Evolutionary conservation across 2,888 invertebrate species (phyloP).

Genomic region (Eugnorisma glareosa): DNA sequence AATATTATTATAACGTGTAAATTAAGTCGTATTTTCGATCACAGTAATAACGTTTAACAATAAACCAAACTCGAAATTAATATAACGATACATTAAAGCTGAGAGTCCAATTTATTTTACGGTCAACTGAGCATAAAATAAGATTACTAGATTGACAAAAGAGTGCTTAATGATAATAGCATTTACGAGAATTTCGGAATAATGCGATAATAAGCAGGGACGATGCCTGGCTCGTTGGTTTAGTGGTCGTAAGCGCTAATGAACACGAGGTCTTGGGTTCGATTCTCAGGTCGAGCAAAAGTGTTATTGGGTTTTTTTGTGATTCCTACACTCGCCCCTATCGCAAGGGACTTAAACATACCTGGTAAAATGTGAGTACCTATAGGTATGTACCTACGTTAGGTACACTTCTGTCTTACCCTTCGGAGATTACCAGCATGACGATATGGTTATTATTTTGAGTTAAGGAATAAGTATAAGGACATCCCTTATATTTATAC

Average conservation of each 20-base stretch:
- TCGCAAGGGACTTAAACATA: neutral
- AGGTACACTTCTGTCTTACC: neutral
- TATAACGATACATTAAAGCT: neutral
- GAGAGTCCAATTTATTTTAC: constrained; percentile 12
- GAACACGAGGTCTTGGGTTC: neutral
- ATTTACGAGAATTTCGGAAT: neutral
- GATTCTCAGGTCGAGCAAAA: neutral
- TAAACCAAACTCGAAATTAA: neutral
- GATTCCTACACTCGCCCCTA: too few relatives aligned
- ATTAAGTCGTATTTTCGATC: neutral
- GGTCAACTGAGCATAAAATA: constrained; percentile 4
- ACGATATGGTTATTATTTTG: neutral
- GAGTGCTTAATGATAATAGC: neutral
- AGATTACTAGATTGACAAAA: constrained; percentile 17
- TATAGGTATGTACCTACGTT: neutral
- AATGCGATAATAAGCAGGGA: neutral
- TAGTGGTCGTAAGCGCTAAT: too few relatives aligned
- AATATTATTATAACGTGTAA: neutral
- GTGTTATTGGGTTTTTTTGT: neutral
- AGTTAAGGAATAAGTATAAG: neutral
- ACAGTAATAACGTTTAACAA: neutral
- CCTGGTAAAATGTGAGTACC: neutral
- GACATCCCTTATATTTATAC: neutral
- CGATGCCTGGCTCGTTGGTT: neutral
- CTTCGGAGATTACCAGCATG: neutral